Evolutionary conservation across 2,797 vertebrate genomes (phyloP), one percentile per base, ranked within the genome.

Genomic region (Gallirallus australis): DNA sequence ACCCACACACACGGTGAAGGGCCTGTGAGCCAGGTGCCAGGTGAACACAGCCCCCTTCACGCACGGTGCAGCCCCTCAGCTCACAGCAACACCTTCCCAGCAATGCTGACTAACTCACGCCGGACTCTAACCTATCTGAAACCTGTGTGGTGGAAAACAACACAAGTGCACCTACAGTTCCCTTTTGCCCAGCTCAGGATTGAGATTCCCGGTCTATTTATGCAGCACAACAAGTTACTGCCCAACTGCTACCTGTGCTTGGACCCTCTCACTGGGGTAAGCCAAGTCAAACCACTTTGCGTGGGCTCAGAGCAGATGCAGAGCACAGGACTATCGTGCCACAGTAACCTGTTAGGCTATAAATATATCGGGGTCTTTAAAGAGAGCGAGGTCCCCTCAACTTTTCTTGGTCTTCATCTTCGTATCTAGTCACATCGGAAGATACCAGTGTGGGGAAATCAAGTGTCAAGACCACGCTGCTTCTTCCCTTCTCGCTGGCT

Each of bases 401-500:
- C 95, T 92, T 61, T 90, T 68, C 75, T 92, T 80, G 90, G 81
- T 96, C 96, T 94, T 96, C 94, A 81, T 94, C 95, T 95, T 96
- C 91, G 3, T 23, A 83, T 81, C 70, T 96, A 95, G 91, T 89
- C 94, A 94, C 96, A 96, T 95, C 95, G 90, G 94, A 97, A 97
- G 96, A 94, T 96, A 97, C 94, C 93, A 95, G 86, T 91, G 89
- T 87, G 78, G 76, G 93, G 69, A 87, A 94, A 94, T 57, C 95
- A 91, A 76, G 79, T 93, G 79, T 64, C 90, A 92, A 96, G 86
- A 86, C 18, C 86, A 78, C 73, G 79, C 27, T 89, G 91, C 78
- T 94, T 94, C 81, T 93, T 95, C 75, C 86, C 77, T 95, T 91
- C 79, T 89, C 88, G 90, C 75, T 91, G 70, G 94, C 16, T 94